phyloP scores from a whole-genome alignment of 2,888 invertebrate species.

The Zonitis immaculata region DNA sequence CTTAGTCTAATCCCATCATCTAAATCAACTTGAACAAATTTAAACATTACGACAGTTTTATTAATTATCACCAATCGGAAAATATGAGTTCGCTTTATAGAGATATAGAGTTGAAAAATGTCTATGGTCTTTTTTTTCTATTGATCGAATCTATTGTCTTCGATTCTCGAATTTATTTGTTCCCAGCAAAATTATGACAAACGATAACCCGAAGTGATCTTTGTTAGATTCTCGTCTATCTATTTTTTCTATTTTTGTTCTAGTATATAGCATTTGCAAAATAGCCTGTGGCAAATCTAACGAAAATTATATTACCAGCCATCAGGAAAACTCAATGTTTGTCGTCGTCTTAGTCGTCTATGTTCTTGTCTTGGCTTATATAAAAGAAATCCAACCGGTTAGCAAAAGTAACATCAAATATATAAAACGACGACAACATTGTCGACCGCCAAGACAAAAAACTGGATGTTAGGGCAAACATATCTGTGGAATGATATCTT shows the following conservation, averaged over 20 bases:
- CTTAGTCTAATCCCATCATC: constrained; percentile 10
- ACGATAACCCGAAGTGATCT: constrained; percentile 24
- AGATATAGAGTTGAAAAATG: not conserved
- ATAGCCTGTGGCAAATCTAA: constrained; percentile 37
- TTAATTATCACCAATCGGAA: constrained; percentile 2
- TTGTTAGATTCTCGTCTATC: constrained; percentile 14
- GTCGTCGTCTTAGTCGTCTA: no score
- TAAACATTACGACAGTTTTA: constrained; percentile 4
- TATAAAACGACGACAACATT: constrained; percentile 7
- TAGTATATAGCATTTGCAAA: constrained; percentile 35
- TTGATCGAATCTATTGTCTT: not conserved
- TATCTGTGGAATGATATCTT: constrained; percentile 23
- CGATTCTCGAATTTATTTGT: not conserved
- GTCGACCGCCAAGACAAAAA: constrained; percentile 24
- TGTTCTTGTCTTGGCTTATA: no score
- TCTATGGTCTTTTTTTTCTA: not conserved
- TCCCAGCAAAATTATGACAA: constrained; percentile 18
- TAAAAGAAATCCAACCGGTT: constrained; percentile 20
- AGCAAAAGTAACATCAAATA: constrained; percentile 23
- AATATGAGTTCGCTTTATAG: not conserved
- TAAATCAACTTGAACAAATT: constrained; percentile 13
- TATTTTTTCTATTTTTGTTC: constrained; percentile 14
- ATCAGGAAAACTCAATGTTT: constrained; percentile 24
- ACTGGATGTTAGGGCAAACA: constrained; percentile 27
- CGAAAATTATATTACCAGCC: constrained; percentile 35